Evolutionary conservation across 2,888 invertebrate species (phyloP).

Genomic region (Apamea sordens): DNA sequence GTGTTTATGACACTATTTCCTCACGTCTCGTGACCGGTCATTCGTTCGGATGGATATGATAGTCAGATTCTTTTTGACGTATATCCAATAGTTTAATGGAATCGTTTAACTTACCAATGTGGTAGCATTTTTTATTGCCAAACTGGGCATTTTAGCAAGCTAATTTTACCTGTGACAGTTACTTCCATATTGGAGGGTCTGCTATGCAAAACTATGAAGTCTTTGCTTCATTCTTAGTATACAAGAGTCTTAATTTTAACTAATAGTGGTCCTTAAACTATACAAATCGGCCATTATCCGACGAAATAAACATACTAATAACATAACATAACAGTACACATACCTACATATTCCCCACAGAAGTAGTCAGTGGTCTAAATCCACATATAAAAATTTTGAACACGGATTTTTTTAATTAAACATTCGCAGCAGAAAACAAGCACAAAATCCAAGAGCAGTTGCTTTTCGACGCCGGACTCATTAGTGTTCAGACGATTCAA

Average conservation of each 20-base stretch:
- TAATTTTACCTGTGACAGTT: background rate
- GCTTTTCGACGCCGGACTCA: slow-evolving; percentile 14
- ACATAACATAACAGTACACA: background rate
- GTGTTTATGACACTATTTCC: slow-evolving; percentile 24
- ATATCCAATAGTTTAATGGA: background rate
- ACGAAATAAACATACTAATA: background rate
- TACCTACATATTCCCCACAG: background rate
- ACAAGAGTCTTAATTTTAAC: background rate
- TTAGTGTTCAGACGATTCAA: slow-evolving; percentile 32
- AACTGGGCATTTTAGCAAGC: background rate
- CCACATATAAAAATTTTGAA: no score
- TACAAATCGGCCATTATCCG: background rate
- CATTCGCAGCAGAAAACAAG: background rate
- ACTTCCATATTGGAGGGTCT: background rate
- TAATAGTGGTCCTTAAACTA: background rate
- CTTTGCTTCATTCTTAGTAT: background rate
- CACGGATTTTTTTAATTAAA: background rate
- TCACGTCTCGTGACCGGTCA: slow-evolving; percentile 7
- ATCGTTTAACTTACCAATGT: background rate
- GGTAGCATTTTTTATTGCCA: background rate
- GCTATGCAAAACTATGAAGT: background rate
- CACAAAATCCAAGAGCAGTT: slow-evolving; percentile 14
- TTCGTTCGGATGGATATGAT: slow-evolving; percentile 17
- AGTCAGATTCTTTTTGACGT: slow-evolving; percentile 2
- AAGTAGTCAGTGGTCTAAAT: background rate